Evolutionary conservation across 1,140 invertebrate species (phyloP), one percentile per base, ranked within the genome.

Genomic region (Diachasma alloeum): DNA sequence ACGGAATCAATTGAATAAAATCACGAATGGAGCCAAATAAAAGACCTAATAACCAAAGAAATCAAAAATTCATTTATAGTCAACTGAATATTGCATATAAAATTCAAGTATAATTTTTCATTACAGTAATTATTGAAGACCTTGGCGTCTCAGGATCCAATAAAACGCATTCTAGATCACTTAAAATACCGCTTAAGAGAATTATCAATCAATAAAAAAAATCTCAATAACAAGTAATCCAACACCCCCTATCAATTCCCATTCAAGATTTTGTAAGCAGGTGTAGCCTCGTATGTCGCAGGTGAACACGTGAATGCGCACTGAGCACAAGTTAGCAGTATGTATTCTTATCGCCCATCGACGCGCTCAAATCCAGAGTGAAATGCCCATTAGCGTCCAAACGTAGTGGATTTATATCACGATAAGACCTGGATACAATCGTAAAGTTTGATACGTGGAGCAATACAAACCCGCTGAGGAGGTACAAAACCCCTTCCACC

Each of bases 381-480:
- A 80, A 86, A 83, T 80, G 81, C 83, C 83, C 82, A 86, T 86
- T 85, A 85, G 83, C 82, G 83, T 82, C 83, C 78, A 80, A 66
- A 74, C 79, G 36, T 37, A 68, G 82, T 79, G 82, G 84, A 86
- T 86, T 85, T 85, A 85, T 86, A 82, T 85, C 82, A 82, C 82
- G 83, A 86, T 86, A 86, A 83, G 81, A 79, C 69, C 80, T 84
- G 81, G 83, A 85, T 86, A 83, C 83, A 84, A 86, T 86, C 84
- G 84, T 86, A 86, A 86, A 86, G 81, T 83, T 79, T 72, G 80
- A 78, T 81, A 80, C 77, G 77, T 76, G 31, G 44, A 13, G 69
- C 48, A 71, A 71, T 72, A 39, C 53, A 74, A 74, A 72, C 13
- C 24, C 26, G 24, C 26, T 24, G 39, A 46, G 39, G 19, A 72